phyloP scores from a whole-genome alignment of 2,888 invertebrate species.

The Cheilosia soror region DNA sequence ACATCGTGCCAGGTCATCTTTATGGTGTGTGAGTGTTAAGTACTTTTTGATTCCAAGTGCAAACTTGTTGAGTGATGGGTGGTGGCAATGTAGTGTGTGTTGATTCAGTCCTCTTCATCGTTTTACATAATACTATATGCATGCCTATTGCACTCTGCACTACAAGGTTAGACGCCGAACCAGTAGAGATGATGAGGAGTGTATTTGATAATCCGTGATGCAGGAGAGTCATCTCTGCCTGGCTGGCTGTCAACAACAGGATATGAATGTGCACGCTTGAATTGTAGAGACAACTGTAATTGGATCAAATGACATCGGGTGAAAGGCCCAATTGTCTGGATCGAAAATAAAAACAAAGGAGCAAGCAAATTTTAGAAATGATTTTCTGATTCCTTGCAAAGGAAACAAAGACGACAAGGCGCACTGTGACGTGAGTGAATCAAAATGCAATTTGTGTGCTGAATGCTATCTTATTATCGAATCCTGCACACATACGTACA shows the following conservation, averaged over 20 bases:
- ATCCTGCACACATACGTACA: conserved; percentile 5
- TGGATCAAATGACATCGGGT: conserved; percentile 71
- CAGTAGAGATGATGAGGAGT: neutral
- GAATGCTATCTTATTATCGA: conserved; percentile 21
- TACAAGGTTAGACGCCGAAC: conserved; percentile 23
- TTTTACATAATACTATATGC: conserved; percentile 36
- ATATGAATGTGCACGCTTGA: conserved; percentile 63
- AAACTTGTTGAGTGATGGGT: conserved; percentile 74
- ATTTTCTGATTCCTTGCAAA: conserved; percentile 37
- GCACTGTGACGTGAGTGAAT: conserved; percentile 13
- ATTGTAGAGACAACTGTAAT: conserved; percentile 66
- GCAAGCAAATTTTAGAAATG: conserved; percentile 26
- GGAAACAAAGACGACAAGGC: neutral
- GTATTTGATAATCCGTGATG: conserved; percentile 58
- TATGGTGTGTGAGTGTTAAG: conserved; percentile 70
- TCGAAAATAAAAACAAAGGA: conserved; percentile 21
- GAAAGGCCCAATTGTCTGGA: conserved; percentile 65
- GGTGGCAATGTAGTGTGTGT: conserved; percentile 45
- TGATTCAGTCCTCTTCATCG: conserved; percentile 63
- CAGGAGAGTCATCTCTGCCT: conserved; percentile 27
- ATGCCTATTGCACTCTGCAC: neutral
- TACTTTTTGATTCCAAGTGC: conserved; percentile 74
- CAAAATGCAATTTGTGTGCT: conserved; percentile 47
- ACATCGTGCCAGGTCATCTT: conserved; percentile 74
- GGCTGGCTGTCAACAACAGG: conserved; percentile 68